These are phyloP conservation scores for Ennomos quercinarius DNA, from an alignment of 2,888 invertebrate genomes.

Conservation along the genomic window DNA sequence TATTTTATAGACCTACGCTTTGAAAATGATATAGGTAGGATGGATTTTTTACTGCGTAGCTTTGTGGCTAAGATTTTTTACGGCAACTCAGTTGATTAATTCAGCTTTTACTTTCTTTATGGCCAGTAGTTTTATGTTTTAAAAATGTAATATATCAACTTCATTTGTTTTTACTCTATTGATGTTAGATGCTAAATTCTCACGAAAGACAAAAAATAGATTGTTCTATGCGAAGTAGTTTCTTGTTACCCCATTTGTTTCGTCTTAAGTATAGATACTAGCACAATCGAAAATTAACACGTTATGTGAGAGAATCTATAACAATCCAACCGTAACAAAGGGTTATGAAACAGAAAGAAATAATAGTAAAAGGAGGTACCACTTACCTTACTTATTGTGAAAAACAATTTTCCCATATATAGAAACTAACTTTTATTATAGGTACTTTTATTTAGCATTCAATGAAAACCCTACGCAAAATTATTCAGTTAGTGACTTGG, in stretches of 20 bases:
- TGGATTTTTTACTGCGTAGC: constrained; percentile 4
- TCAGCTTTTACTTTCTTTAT: too few relatives aligned
- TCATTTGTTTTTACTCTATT: too few relatives aligned
- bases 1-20: constrained; percentile 1
- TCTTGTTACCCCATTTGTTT: constrained; percentile 21
- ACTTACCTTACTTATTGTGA: constrained; percentile 38
- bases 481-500: neutral
- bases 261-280: constrained; percentile 3
- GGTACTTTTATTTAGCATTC: constrained; percentile 45
- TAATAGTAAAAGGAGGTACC: constrained; percentile 23
- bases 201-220: constrained; percentile 1
- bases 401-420: constrained; percentile 29
- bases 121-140: too few relatives aligned
- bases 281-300: constrained; percentile 14
- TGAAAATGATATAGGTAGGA: neutral
- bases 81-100: too few relatives aligned
- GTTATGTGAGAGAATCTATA: constrained; percentile 32
- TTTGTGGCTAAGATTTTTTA: neutral
- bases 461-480: constrained; percentile 49
- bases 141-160: too few relatives aligned
- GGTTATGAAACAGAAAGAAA: constrained; percentile 44
- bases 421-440: too few relatives aligned
- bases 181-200: neutral
- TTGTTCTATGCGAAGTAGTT: constrained; percentile 8
- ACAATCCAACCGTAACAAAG: constrained; percentile 39